phyloP scores from a whole-genome alignment of 2,888 invertebrate species.

The Chironomus tentans region DNA sequence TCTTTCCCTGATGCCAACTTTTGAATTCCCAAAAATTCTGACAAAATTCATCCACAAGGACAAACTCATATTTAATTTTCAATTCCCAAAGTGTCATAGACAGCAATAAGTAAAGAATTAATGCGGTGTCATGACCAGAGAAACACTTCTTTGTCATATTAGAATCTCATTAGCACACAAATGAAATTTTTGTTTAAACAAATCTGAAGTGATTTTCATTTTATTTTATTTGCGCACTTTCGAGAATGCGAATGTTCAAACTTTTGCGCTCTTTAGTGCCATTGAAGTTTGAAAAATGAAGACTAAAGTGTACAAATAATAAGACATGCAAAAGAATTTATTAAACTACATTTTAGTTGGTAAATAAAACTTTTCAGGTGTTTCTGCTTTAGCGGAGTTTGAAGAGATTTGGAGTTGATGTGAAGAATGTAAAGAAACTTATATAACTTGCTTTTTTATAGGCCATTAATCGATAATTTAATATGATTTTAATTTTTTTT shows the following conservation, averaged over 20 bases:
- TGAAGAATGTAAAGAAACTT: no score
- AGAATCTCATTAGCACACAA: not conserved
- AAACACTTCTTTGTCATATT: not conserved
- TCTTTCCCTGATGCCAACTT: no score
- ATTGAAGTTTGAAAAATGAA: not conserved
- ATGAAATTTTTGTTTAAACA: not conserved
- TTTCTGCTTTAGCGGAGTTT: not conserved
- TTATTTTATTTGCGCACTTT: not conserved
- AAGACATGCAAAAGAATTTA: conserved; percentile 7
- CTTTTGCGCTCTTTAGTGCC: no score
- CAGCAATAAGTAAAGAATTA: not conserved
- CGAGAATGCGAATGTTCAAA: not conserved
- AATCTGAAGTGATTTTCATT: not conserved
- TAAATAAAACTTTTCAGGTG: no score
- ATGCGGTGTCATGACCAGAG: not conserved
- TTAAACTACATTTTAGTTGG: not conserved
- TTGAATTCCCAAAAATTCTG: no score
- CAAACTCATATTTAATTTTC: not conserved
- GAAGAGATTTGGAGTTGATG: not conserved
- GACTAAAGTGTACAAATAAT: not conserved
- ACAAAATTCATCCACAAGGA: not conserved
- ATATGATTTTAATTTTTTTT: no score
- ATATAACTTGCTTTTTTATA: not conserved
- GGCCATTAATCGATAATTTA: conserved; percentile 5
- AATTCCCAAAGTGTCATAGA: not conserved